A percentile compares a stretch with the other conserved stretches of the same genome.
Conservation (phyloP, 1,140 invertebrate genomes). For the Manduca sexta region DNA sequence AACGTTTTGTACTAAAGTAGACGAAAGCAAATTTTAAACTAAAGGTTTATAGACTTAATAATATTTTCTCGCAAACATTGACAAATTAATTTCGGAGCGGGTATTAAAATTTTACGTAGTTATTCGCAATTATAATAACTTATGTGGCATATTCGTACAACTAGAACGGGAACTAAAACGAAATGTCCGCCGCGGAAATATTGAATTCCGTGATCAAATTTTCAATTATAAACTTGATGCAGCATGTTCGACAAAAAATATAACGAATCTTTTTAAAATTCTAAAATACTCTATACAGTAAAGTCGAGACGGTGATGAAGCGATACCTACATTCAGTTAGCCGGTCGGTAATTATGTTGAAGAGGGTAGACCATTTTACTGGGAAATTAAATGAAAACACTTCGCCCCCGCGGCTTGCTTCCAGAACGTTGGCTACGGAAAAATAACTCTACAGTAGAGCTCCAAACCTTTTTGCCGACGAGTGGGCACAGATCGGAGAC, state of each 20-base stretch:
- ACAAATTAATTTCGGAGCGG: too few species aligned
- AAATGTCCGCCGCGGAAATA: too few species aligned
- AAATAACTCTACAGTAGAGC: slow-evolving; percentile 19
- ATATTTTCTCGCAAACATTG: too few species aligned
- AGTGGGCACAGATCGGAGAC: background rate
- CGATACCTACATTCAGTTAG: slow-evolving; percentile 31
- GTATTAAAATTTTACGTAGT: too few species aligned
- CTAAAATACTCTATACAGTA: slow-evolving; percentile 24
- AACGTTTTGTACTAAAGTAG: too few species aligned
- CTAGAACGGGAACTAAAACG: too few species aligned
- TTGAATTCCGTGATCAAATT: background rate
- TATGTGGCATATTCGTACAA: too few species aligned
- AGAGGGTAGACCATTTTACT: slow-evolving; percentile 38
- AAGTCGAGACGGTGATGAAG: slow-evolving; percentile 26
- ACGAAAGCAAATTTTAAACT: too few species aligned
- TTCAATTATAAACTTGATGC: slow-evolving; percentile 1
- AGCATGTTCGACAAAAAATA: slow-evolving; percentile 12
- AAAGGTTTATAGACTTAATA: too few species aligned
- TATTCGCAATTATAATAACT: too few species aligned
- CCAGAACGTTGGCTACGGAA: slow-evolving; percentile 26
- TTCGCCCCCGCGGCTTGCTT: slow-evolving; percentile 25
- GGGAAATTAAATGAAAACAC: slow-evolving; percentile 61
- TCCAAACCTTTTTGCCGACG: background rate
- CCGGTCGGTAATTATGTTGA: slow-evolving; percentile 40
- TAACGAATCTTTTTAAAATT: slow-evolving; percentile 25